Evolutionary conservation across 1,140 invertebrate species (phyloP).

Genomic region (Cotesia vestalis): DNA sequence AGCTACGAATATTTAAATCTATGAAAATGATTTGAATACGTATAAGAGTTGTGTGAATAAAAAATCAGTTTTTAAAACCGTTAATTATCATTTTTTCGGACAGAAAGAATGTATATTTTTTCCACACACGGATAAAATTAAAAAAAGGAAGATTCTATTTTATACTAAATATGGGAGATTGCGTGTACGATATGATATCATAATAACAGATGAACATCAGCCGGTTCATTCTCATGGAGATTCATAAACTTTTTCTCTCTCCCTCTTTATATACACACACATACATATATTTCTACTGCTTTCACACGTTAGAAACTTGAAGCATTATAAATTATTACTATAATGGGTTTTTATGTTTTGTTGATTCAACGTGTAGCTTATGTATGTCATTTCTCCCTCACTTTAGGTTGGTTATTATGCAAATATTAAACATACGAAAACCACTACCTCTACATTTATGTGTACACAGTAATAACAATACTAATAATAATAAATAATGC

Average conservation of each 20-base stretch:
- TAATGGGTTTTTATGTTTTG: background rate
- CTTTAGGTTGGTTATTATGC: conserved; percentile 5
- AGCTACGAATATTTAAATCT: no score
- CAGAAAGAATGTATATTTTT: no score
- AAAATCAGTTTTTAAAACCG: no score
- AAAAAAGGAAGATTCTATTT: no score
- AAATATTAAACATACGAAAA: no score
- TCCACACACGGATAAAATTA: no score
- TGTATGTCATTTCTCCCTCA: conserved; percentile 7
- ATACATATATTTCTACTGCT: background rate
- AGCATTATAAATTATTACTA: background rate
- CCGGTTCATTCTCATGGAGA: conserved; percentile 4
- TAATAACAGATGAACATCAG: background rate
- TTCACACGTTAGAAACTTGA: conserved; percentile 8
- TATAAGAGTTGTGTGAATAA: no score
- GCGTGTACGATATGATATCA: background rate
- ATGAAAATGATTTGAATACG: no score
- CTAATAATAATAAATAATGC: no score
- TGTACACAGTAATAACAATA: background rate
- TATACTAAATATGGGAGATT: background rate
- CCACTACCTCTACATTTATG: no score
- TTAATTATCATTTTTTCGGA: no score
- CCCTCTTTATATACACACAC: no score
- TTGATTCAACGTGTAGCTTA: background rate
- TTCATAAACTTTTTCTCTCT: background rate